phyloP scores from a whole-genome alignment of 1,140 invertebrate genomes.

The Liolophura sinensis region DNA sequence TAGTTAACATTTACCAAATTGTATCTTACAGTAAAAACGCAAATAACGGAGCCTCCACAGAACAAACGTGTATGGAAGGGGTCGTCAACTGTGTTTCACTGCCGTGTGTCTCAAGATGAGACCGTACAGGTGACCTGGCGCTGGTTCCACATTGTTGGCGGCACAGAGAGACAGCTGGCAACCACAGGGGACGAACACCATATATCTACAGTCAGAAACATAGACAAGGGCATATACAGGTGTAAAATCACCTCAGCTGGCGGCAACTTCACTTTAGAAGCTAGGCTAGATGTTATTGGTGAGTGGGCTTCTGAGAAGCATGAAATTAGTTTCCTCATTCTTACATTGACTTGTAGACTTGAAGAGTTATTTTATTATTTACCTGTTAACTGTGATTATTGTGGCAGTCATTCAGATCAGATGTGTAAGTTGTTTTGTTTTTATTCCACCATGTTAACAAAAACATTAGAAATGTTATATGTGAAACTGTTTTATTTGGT shows the following conservation, averaged over 20 bases:
- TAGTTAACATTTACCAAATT: not conserved
- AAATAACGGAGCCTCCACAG: constrained; percentile 88
- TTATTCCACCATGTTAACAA: too few relatives aligned
- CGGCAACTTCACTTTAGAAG: constrained; percentile 87
- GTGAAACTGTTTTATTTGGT: not conserved
- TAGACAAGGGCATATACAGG: constrained; percentile 61
- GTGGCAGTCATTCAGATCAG: too few relatives aligned
- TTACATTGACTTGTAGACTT: too few relatives aligned
- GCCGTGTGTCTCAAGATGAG: constrained; percentile 90
- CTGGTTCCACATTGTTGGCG: constrained; percentile 70
- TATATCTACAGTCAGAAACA: constrained; percentile 54
- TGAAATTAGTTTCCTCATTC: not conserved
- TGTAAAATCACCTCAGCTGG: constrained; percentile 80
- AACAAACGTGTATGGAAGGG: constrained; percentile 87
- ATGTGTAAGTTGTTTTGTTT: too few relatives aligned
- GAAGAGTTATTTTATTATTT: too few relatives aligned
- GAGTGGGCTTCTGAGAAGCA: constrained; percentile 10
- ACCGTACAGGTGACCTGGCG: constrained; percentile 86
- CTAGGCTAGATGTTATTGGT: constrained; percentile 59
- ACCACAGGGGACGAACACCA: constrained; percentile 18
- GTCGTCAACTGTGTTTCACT: constrained; percentile 86
- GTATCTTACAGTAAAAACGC: constrained; percentile 76
- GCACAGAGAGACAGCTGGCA: constrained; percentile 6
- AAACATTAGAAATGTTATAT: not conserved
- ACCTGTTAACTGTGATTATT: too few relatives aligned